These are phyloP conservation scores for Nipponia nippon DNA, from an alignment of 2,113 vertebrate genomes.

Conservation along the genomic window DNA sequence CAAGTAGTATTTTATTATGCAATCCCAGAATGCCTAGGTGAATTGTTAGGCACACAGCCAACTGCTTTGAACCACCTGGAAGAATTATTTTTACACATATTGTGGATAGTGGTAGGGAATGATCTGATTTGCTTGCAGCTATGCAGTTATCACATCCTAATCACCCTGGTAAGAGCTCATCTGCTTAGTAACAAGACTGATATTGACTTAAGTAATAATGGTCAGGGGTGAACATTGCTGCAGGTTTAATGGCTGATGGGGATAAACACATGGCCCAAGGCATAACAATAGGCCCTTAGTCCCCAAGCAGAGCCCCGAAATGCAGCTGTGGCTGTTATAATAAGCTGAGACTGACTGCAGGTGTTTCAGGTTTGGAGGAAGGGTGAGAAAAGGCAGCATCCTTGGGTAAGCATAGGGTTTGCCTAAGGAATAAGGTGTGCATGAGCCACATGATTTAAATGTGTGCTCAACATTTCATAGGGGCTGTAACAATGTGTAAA, in stretches of 20 bases:
- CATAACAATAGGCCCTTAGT: background rate
- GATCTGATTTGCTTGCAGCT: background rate
- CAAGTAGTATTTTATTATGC: constrained; percentile 23
- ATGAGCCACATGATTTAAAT: background rate
- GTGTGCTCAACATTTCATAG: background rate
- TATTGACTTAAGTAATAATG: background rate
- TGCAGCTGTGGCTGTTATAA: background rate
- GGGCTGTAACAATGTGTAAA: background rate
- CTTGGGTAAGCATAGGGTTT: background rate
- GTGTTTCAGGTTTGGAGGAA: background rate
- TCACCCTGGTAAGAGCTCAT: background rate
- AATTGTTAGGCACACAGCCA: constrained; percentile 1
- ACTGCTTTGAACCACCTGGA: constrained; percentile 30
- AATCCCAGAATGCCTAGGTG: background rate
- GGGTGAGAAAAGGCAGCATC: background rate
- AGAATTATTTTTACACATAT: constrained; percentile 13
- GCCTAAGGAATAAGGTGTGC: background rate
- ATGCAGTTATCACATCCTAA: background rate
- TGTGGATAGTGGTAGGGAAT: background rate
- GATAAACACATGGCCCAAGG: background rate
- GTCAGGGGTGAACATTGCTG: background rate
- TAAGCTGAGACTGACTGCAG: background rate
- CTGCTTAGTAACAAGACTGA: background rate
- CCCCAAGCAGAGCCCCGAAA: background rate
- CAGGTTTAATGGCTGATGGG: background rate